phyloP scores from a whole-genome alignment of 2,113 vertebrate species.

The Erpornis zantholeuca region DNA sequence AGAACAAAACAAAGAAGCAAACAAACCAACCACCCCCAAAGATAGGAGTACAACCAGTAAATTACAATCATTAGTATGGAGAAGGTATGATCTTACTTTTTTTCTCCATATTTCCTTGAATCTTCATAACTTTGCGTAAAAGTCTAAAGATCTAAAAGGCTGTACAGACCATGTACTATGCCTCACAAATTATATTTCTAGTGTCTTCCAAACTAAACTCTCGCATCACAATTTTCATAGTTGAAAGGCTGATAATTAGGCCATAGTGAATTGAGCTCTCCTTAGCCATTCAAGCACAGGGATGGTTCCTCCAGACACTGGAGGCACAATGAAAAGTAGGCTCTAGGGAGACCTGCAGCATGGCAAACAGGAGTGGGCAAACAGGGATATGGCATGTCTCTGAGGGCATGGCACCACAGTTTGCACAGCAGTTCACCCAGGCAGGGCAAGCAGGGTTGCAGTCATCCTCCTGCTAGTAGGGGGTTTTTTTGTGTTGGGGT shows the following conservation, averaged over 20 bases:
- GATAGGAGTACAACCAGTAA: not conserved
- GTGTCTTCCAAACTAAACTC: not conserved
- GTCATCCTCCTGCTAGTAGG: no score
- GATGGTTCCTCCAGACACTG: no score
- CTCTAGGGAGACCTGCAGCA: no score
- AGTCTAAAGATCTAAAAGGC: not conserved
- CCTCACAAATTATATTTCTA: not conserved
- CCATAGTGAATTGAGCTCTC: not conserved
- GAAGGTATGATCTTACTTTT: not conserved
- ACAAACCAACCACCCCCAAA: not conserved
- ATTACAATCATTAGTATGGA: not conserved
- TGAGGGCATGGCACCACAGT: no score
- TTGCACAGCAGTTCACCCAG: fast-evolving
- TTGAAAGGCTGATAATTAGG: not conserved
- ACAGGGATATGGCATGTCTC: no score
- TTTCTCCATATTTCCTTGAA: not conserved
- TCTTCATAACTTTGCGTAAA: not conserved
- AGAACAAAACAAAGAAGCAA: not conserved
- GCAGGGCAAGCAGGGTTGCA: no score
- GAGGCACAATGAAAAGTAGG: no score
- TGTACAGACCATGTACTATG: not conserved
- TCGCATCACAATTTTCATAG: not conserved
- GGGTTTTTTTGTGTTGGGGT: no score
- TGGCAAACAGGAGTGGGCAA: no score
- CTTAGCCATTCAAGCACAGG: not conserved